Evolutionary conservation across 53 echinoderm and acorn worm genomes (phyloP), one percentile per base, ranked within the genome.

Genomic region (Patiria pectinifera): DNA sequence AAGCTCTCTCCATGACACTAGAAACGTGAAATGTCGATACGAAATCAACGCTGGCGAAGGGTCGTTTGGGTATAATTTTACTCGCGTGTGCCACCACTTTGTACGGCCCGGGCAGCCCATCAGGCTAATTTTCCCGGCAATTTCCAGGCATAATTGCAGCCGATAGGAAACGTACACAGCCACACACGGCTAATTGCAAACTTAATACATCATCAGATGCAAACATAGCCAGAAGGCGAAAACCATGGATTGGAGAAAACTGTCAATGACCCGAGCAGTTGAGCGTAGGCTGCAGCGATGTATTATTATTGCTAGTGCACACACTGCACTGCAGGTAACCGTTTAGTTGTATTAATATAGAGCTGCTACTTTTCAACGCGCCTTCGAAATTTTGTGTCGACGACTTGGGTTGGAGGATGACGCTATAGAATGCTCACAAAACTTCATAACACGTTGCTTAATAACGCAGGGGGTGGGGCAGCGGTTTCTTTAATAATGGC

Each of bases 111-210:
- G 45, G 90, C 90, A 45, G 62, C 80, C 12, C 63, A 80, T 45
- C 63, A 81, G 44, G 45, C 69, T 43, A 69, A 90, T 80, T 79
- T 79, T 90, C 26, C 77, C 23, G 78, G 59, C 75, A 80, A 90
- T 90, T 80, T 90, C 81, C 62, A 45, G 69, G 90, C 81, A 90
- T 80, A 80, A 90, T 90, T 81, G 46, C 66, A 21, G 90, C 90
- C 90, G 80, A 90, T 81, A 69, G 90, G 81, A 90, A 90, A 80
- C 80, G 48, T 23, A 90, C 81, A 90, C 80, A 81, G 19, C 81
- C 80, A 80, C 81, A 69, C 59, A 69, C 80, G 90, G 90, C 81
- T 92, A 92, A 92, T 92, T 84, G 85, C 77, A 58, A 92, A 85
- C 86, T 48, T 83, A 92, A 92, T 84, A 91, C 92, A 69, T 84